Evolutionary conservation across 64 coral and sea anemone genomes (phyloP).

Genomic region (Trachythela sp.): DNA sequence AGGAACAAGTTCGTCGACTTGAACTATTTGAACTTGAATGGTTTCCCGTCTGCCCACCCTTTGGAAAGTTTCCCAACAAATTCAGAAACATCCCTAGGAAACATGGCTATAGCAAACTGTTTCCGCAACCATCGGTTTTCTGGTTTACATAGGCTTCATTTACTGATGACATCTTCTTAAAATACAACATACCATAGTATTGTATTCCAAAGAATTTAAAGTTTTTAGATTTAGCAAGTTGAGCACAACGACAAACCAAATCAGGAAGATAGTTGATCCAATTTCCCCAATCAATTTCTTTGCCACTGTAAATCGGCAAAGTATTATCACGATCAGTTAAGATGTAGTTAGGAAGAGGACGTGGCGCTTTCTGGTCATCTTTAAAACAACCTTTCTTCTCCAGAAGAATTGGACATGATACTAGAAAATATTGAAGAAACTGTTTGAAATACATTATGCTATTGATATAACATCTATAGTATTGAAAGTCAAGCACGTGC

Average conservation of each 20-base stretch:
- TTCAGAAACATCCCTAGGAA: too few relatives aligned
- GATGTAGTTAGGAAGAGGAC: not conserved
- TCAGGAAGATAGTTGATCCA: not conserved
- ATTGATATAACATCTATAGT: too few relatives aligned
- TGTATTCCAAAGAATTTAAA: conserved; percentile 15
- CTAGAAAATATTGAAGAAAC: not conserved
- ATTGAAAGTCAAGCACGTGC: too few relatives aligned
- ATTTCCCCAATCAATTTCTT: not conserved
- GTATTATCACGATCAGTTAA: not conserved
- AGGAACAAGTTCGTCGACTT: too few relatives aligned
- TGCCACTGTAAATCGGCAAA: not conserved
- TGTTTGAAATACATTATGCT: not conserved
- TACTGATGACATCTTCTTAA: too few relatives aligned
- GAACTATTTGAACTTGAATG: too few relatives aligned
- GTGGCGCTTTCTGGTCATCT: not conserved
- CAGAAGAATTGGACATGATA: not conserved
- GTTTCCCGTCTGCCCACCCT: too few relatives aligned
- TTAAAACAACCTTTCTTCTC: not conserved
- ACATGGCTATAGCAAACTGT: too few relatives aligned
- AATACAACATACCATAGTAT: not conserved
- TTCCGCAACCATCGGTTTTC: too few relatives aligned
- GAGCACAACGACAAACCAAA: not conserved
- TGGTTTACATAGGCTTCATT: too few relatives aligned
- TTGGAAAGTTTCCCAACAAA: too few relatives aligned
- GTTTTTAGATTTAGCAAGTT: not conserved